Evolutionary conservation across 2,888 invertebrate species (phyloP), one percentile per base, ranked within the genome.

Genomic region (Cabera pusaria): DNA sequence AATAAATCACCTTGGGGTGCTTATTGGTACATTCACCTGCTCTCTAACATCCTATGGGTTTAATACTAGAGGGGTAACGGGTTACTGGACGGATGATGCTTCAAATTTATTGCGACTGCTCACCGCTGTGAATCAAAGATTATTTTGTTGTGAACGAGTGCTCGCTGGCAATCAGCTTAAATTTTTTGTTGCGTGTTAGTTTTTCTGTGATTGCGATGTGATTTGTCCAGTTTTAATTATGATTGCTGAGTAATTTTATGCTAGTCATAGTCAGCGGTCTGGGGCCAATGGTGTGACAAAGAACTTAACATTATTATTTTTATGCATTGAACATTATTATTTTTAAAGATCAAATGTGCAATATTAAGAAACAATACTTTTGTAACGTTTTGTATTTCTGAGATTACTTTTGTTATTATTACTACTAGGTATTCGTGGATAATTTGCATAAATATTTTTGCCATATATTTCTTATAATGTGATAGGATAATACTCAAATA

Each of bases 1-100:
- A 72, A 79, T 79, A 82, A 79, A 82, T 81, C 75, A 72, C 64
- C 59, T 62, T 56, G 51, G 58, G 55, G 49, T 64, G 63, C 67
- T 72, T 63, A 60, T 64, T 57, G 58, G 72, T 66, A 64, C 72
- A 54, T 79, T 81, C 75, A 77, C 77, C 79, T 74, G 70, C 61
- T 60, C 52, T 62, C 53, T 54, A 66, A 57, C 36, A 29, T 39
- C 10, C 27, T 61, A 62, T 59, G 49, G 49, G 44, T 46, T 54
- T 59, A 57, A 55, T 57, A 56, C 17, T 49, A 49, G 46, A 50
- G 50, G 48, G 52, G 37, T 56, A 46, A 60, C 45, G 50, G 55
- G 66, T 66, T 61, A 53, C 61, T 57, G 54, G 49, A 45, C 41
- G n/a, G n/a, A n/a, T n/a, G n/a, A n/a, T 52, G 44, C 52, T 52